phyloP scores from a whole-genome alignment of 2,113 vertebrate genomes.

The Cephalopterus ornatus region DNA sequence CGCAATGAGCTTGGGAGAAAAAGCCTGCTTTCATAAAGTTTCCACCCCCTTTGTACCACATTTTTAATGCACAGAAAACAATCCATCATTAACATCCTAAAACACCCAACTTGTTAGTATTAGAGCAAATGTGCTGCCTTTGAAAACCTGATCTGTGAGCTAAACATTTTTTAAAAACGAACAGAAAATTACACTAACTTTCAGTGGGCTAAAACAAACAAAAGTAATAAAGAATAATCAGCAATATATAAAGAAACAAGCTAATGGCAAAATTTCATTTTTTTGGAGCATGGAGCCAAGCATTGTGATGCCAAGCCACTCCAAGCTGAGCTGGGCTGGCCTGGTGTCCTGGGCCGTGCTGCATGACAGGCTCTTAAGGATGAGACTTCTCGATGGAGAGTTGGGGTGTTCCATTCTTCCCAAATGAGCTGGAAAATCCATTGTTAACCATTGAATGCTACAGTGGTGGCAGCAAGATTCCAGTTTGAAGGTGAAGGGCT shows the following conservation, averaged over 20 bases:
- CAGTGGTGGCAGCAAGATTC: not conserved
- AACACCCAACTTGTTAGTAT: not conserved
- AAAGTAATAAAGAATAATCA: not conserved
- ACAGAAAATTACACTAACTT: not conserved
- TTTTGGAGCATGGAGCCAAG: not conserved
- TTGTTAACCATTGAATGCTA: not conserved
- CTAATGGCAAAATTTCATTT: not conserved
- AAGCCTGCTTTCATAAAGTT: not conserved
- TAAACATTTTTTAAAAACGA: not conserved
- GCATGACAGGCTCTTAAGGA: accelerated
- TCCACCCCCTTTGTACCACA: not conserved
- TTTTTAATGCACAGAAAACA: not conserved
- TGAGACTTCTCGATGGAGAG: not conserved
- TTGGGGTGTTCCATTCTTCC: not conserved
- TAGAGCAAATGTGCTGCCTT: not conserved
- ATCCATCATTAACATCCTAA: not conserved
- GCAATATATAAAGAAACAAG: not conserved
- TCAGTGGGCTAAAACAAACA: not conserved
- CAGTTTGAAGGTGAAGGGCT: not conserved
- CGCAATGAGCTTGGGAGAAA: not conserved
- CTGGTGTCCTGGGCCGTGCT: no score
- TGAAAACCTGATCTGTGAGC: not conserved
- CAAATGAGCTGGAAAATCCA: not conserved
- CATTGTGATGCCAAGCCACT: not conserved
- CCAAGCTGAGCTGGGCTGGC: not conserved